Percentiles rank a stretch among this genome's conserved stretches.
phyloP scores from a whole-genome alignment of 2,797 vertebrate species.

The Peromyscus nudipes region DNA sequence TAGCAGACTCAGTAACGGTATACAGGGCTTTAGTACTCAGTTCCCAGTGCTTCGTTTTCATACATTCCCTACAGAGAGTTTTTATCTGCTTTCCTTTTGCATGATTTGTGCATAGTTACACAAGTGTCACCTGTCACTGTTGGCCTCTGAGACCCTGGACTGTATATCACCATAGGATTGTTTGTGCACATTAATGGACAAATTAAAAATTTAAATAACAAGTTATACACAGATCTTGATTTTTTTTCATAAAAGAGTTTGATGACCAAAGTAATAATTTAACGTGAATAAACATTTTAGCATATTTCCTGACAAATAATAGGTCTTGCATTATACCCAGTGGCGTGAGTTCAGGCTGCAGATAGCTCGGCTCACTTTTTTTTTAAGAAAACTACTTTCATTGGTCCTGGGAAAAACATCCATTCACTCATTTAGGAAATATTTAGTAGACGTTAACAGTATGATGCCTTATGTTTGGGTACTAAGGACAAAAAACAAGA shows the following conservation, averaged over 20 bases:
- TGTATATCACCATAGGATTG: not conserved
- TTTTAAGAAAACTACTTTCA: not conserved
- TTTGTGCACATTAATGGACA: not conserved
- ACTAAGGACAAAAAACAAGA: not conserved
- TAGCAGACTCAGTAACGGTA: not conserved
- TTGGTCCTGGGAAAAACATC: not conserved
- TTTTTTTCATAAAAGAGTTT: not conserved
- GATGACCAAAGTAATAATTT: not conserved
- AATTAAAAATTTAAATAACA: constrained; percentile 17
- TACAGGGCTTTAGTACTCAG: not conserved
- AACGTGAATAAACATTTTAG: not conserved
- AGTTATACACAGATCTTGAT: not conserved
- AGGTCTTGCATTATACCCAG: not conserved
- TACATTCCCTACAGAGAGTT: not conserved
- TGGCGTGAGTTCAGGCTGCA: not conserved
- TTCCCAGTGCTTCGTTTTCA: not conserved
- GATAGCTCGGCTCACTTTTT: not conserved
- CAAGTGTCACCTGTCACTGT: not conserved
- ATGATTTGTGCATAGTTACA: not conserved
- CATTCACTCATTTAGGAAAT: not conserved
- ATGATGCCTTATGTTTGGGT: not conserved
- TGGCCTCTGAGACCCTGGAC: not conserved
- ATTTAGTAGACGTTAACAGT: not conserved
- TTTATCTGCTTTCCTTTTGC: not conserved
- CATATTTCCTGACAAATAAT: not conserved